Conservation (phyloP, 2,888 invertebrate species). For the Serripes groenlandicus region DNA sequence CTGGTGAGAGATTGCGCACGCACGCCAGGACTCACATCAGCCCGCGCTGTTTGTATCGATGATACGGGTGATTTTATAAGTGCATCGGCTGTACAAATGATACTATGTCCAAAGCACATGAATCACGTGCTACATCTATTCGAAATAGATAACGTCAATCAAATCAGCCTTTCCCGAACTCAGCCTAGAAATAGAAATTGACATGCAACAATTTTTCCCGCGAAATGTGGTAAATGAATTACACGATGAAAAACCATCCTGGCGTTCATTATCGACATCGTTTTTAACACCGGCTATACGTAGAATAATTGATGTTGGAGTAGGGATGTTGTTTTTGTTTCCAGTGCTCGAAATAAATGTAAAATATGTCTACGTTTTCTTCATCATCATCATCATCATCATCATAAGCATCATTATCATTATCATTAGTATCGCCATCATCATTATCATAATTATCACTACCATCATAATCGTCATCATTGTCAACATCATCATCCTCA, state of each 20-base stretch:
- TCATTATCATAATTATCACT: not conserved
- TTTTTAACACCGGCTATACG: not conserved
- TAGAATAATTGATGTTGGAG: too few species aligned
- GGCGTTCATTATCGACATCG: too few species aligned
- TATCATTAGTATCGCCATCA: not conserved
- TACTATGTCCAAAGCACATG: conserved; percentile 11
- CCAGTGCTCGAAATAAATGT: too few species aligned
- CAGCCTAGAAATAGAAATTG: conserved; percentile 4
- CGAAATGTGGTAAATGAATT: not conserved
- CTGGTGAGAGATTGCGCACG: too few species aligned
- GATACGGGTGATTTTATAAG: too few species aligned
- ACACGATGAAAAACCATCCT: too few species aligned
- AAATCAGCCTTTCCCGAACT: not conserved
- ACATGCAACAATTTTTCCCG: conserved; percentile 2
- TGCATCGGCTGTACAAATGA: too few species aligned
- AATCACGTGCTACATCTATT: conserved; percentile 9
- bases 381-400: not conserved
- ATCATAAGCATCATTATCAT: not conserved
- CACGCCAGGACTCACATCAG: too few species aligned
- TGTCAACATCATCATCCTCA: not conserved
- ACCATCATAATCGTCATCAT: not conserved
- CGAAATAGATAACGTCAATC: conserved; percentile 12
- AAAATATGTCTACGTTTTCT: not conserved
- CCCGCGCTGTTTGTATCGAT: too few species aligned
- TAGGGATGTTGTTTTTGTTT: too few species aligned